Evolutionary conservation across 2,113 vertebrate genomes (phyloP), one percentile per base, ranked within the genome.

Genomic region (Talpa occidentalis): DNA sequence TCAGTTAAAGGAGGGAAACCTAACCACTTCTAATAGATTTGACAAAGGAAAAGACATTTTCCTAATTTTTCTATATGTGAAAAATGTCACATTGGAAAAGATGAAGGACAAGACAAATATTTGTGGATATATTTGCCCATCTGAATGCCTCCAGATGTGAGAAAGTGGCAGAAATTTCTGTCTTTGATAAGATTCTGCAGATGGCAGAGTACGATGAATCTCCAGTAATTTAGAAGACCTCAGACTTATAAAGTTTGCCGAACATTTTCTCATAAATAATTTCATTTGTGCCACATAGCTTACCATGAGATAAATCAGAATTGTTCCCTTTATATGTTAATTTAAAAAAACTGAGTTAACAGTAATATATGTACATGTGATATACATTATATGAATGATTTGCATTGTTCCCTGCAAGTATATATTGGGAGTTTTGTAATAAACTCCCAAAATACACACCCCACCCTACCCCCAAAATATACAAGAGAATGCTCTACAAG

Each of bases 21-120:
- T 74, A 66, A 54, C 72, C 9, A 88, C 17, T 90, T 85, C 64
- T 90, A 82, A 35, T 9, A 59, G 47, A 74, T 69, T 77, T 95
- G n/a, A 80, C 14, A 52, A 28, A 89, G 42, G 42, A 77, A 70
- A 94, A 80, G 24, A 10, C 24, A 52, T 91, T 94, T 93, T 82
- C 42, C 30, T 91, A 42, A 49, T 84, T 76, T 79, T 95, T 84
- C 52, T 91, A 4, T 89, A 22, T 32, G 12, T 84, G 37, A 28
- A 83, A 91, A 92, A 89, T 47, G 76, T 40, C 60, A 47, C 22
- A 44, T 16, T 64, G 21, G 62, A 35, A 44, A 21, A 84, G 79
- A 28, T 8, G 35, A 87, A 89, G 28, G 26, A 5, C 4, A 77
- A 76, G 40, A 12, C n/a, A 66, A 12, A 1, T 56, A 7, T 70